Percentiles rank a stretch among this genome's conserved stretches.
phyloP scores from a whole-genome alignment of 2,888 invertebrate genomes.

The Drosophila meridiana region DNA sequence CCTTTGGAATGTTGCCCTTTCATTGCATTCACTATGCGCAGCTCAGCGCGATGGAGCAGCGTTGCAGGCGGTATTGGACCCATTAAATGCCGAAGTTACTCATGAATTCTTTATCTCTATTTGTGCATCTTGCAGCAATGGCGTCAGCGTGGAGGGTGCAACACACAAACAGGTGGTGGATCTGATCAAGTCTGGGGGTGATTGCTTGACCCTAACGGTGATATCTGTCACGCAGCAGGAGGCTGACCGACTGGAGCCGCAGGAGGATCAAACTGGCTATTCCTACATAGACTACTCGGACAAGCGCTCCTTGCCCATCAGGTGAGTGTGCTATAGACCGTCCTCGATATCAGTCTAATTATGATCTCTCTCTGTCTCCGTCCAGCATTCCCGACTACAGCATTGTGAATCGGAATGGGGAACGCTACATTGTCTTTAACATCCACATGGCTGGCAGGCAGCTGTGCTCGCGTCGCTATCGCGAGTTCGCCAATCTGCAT shows the following conservation, averaged over 20 bases:
- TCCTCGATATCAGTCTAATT: background rate
- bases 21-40: conserved; percentile 80
- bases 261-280: conserved; percentile 92
- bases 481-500: conserved; percentile 97
- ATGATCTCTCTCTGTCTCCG: background rate
- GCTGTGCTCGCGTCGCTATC: conserved; percentile 97
- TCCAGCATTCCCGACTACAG: conserved; percentile 97
- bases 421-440: conserved; percentile 97
- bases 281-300: conserved; percentile 96
- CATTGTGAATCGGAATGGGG: conserved; percentile 93
- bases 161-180: conserved; percentile 99
- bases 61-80: conserved; percentile 69
- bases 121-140: conserved; percentile 88
- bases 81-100: background rate
- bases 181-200: conserved; percentile 99
- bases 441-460: conserved; percentile 99
- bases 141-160: conserved; percentile 99
- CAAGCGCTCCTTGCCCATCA: conserved; percentile 93
- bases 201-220: conserved; percentile 97
- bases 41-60: conserved; percentile 65
- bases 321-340: conserved; percentile 63
- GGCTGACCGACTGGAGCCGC: conserved; percentile 93
- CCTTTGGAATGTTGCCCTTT: conserved; percentile 78
- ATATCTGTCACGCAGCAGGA: conserved; percentile 98
- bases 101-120: background rate